Percentiles rank a stretch among this genome's conserved stretches.
phyloP scores from a whole-genome alignment of 1,140 invertebrate genomes.

The Sinonovacula constricta region DNA sequence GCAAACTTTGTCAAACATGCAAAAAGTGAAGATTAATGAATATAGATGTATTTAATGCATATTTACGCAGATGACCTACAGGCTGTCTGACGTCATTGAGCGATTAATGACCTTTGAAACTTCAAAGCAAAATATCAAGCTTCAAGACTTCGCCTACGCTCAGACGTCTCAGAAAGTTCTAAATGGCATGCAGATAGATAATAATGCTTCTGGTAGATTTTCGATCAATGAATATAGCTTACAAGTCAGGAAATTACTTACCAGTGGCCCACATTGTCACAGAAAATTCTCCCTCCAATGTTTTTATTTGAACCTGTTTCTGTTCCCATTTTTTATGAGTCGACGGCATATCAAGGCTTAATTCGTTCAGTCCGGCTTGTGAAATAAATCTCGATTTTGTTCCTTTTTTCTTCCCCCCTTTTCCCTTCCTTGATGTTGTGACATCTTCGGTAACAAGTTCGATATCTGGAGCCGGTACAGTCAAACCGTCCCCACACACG shows the following conservation, averaged over 20 bases:
- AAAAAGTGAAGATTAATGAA: not conserved
- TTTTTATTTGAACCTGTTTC: constrained; percentile 98
- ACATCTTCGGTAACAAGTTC: constrained; percentile 85
- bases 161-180: too few relatives aligned
- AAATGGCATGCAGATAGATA: too few relatives aligned
- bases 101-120: constrained; percentile 45
- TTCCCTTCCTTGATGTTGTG: constrained; percentile 82
- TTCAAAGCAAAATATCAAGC: too few relatives aligned
- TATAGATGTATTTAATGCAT: not conserved
- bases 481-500: constrained; percentile 80
- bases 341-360: constrained; percentile 70
- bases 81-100: constrained; percentile 61
- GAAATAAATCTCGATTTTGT: constrained; percentile 57
- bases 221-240: too few relatives aligned
- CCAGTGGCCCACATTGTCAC: constrained; percentile 99
- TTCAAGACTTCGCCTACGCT: too few relatives aligned
- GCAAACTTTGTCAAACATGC: constrained; percentile 6
- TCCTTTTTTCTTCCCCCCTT: constrained; percentile 75
- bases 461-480: constrained; percentile 85
- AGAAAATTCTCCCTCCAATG: constrained; percentile 98
- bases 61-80: constrained; percentile 27
- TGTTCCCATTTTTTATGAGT: constrained; percentile 93
- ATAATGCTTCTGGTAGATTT: too few relatives aligned
- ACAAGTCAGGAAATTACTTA: too few relatives aligned
- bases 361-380: constrained; percentile 60